Evolutionary conservation across 1,140 invertebrate genomes (phyloP).

Genomic region (Teleopsis dalmanni): DNA sequence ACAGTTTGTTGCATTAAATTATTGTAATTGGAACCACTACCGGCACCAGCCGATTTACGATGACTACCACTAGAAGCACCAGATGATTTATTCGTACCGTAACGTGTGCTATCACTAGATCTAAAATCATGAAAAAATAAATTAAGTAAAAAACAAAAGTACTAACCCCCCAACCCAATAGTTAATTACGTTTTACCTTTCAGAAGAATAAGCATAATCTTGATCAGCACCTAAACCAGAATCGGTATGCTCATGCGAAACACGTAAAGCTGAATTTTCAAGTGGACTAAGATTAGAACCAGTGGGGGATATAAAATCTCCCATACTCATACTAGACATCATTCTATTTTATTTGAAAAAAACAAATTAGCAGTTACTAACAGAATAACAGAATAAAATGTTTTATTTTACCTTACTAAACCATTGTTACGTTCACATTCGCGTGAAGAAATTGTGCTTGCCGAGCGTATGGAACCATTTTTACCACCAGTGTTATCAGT

Average conservation of each 20-base stretch:
- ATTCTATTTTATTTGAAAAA: constrained; percentile 21
- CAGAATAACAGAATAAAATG: neutral
- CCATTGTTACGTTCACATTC: constrained; percentile 38
- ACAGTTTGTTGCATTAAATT: constrained; percentile 44
- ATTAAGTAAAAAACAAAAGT: neutral
- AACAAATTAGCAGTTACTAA: neutral
- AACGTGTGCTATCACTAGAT: constrained; percentile 43
- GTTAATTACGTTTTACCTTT: constrained; percentile 43
- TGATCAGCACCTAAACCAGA: constrained; percentile 61
- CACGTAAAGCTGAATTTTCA: constrained; percentile 48
- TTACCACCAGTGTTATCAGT: constrained; percentile 27
- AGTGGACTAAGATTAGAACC: constrained; percentile 40
- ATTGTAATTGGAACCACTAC: constrained; percentile 24
- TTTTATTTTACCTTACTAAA: constrained; percentile 30
- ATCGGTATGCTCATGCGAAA: constrained; percentile 60
- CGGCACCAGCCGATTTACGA: constrained; percentile 31
- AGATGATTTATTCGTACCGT: constrained; percentile 43
- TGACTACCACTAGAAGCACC: constrained; percentile 42
- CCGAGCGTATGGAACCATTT: constrained; percentile 41
- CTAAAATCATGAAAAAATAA: constrained; percentile 14
- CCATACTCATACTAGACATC: constrained; percentile 46
- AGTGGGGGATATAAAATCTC: constrained; percentile 42
- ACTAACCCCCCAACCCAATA: too few relatives aligned
- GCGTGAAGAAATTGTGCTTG: constrained; percentile 39
- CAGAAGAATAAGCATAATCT: constrained; percentile 56